Evolutionary conservation across 2,797 vertebrate species (phyloP), one percentile per base, ranked within the genome.

Genomic region (Lutjanus argentimaculatus): DNA sequence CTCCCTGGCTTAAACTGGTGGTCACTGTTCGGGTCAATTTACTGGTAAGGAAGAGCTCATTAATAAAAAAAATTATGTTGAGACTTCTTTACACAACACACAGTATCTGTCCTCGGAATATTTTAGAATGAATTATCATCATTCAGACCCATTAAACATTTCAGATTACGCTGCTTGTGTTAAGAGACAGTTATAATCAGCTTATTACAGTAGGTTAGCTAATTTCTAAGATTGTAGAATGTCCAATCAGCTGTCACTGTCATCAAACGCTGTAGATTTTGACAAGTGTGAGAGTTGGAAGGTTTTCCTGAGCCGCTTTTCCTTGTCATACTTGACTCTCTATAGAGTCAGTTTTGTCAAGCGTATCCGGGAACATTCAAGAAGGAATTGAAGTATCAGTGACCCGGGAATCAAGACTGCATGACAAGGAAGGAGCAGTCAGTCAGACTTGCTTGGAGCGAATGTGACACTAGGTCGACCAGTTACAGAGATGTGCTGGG

Each of bases 1-100:
- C 99, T 66, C 75, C 95, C 55, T 99, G 99, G 99, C 94, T 99
- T 75, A 99, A 99, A 91, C 93, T 99, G 83, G 96, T 99, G 81
- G 95, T 99, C 92, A 99, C 99, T 11, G 95, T 99, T 68, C 95
- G 98, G 84, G 94, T 97, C 75, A 99, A 96, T 91, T 95, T 99
- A 77, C 94, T 98, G 98, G 99, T 99, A 94, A 97, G 92, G 42
- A 72, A 7, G 30, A 53, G 25, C 3, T 68, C 15, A 52, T 67
- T 40, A 13, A 57, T 62, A 12, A 13, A 19, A 25, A 48, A 55
- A 3, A 30, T 8, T 51, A 9, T 19, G 15, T n/a, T 52, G 7
- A 63, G 67, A 13, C 59, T 46, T 8, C 64, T 19, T 40, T 9
- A 3, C 1, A 13, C 4, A 13, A 67, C 9, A 36, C 12, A 19